Percentiles rank a stretch among this genome's conserved stretches.
Evolutionary conservation across 2,888 invertebrate species (phyloP).

Genomic region (Spilarctia lutea): DNA sequence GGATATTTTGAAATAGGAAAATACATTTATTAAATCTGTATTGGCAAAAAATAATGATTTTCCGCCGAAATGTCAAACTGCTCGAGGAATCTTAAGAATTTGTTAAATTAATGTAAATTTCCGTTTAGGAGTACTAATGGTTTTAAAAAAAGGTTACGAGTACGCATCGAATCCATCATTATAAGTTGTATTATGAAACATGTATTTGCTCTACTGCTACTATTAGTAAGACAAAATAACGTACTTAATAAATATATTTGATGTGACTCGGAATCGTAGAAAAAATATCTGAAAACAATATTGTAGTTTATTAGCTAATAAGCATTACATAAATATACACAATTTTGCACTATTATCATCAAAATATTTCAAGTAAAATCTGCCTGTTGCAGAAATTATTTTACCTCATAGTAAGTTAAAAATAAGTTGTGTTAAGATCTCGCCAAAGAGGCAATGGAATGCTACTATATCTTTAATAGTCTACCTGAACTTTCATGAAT

Average conservation of each 20-base stretch:
- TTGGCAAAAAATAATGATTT: neutral
- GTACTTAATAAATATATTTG: neutral
- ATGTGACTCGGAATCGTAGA: neutral
- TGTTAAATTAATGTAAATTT: neutral
- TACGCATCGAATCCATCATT: neutral
- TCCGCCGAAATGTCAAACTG: neutral
- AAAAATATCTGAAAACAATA: neutral
- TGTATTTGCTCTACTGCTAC: too few relatives aligned
- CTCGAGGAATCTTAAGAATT: neutral
- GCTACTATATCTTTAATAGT: conserved; percentile 41
- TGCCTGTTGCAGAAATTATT: conserved; percentile 4
- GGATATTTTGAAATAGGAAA: conserved; percentile 15
- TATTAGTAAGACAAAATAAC: neutral
- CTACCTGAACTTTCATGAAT: conserved; percentile 59
- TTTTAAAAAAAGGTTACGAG: neutral
- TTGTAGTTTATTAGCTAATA: neutral
- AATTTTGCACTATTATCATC: neutral
- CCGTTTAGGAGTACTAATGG: neutral
- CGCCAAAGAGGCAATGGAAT: conserved; percentile 44
- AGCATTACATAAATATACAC: too few relatives aligned
- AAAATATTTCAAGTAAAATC: neutral
- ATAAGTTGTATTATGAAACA: too few relatives aligned
- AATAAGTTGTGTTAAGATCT: conserved; percentile 30
- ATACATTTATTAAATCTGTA: conserved; percentile 12
- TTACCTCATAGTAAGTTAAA: conserved; percentile 28